A percentile compares a stretch with the other conserved stretches of the same genome.
Conservation (phyloP, 2,113 vertebrate species). For the Arothron firmamentum region DNA sequence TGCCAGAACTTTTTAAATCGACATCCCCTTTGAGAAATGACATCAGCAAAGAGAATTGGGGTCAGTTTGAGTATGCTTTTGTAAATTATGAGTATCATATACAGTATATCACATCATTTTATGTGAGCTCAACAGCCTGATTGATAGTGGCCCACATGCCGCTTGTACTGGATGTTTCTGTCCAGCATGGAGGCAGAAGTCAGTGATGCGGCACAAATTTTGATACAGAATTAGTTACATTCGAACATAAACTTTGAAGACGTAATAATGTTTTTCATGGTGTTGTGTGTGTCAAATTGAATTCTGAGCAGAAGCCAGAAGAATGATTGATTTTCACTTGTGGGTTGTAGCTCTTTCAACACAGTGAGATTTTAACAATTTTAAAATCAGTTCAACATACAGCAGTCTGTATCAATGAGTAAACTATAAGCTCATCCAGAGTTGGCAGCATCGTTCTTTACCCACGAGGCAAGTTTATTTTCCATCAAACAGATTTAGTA, state of each 20-base stretch:
- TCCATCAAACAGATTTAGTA: slow-evolving; percentile 52
- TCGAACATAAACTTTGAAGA: too few relatives aligned
- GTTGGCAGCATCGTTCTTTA: slow-evolving; percentile 10
- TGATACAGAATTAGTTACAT: too few relatives aligned
- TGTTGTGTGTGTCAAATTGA: too few relatives aligned
- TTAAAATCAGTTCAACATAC: slow-evolving; percentile 1
- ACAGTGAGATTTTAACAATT: too few relatives aligned
- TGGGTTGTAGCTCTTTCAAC: too few relatives aligned
- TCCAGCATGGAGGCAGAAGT: neutral
- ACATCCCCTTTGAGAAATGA: slow-evolving; percentile 54
- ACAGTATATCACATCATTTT: slow-evolving; percentile 30
- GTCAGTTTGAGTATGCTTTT: slow-evolving; percentile 38
- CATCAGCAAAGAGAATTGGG: slow-evolving; percentile 24
- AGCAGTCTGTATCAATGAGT: slow-evolving; percentile 10
- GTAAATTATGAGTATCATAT: slow-evolving; percentile 35
- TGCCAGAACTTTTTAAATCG: slow-evolving; percentile 28
- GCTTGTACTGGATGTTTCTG: neutral
- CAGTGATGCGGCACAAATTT: too few relatives aligned
- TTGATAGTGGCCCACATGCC: too few relatives aligned
- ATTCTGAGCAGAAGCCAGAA: too few relatives aligned
- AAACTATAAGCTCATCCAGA: slow-evolving; percentile 2
- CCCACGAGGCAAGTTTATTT: slow-evolving; percentile 39
- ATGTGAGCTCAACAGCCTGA: neutral
- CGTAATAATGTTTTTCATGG: too few relatives aligned
- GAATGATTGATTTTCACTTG: too few relatives aligned